Evolutionary conservation across 1,140 invertebrate species (phyloP).

Genomic region (Atta cephalotes): DNA sequence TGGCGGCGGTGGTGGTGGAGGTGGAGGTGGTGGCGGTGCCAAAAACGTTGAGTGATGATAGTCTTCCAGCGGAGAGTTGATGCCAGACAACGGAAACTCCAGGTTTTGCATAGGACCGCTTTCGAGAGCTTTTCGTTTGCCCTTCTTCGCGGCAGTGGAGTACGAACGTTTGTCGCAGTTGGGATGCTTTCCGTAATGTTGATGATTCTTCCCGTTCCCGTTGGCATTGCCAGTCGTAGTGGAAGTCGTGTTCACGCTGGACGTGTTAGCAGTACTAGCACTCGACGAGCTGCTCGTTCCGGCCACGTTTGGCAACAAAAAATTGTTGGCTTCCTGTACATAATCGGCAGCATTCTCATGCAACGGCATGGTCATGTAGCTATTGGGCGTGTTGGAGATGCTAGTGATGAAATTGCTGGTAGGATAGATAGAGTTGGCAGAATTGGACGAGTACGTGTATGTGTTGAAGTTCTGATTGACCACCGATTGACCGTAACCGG

Average conservation of each 20-base stretch:
- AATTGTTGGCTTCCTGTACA: conserved; percentile 81
- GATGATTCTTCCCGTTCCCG: conserved; percentile 79
- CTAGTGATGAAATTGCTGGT: conserved; percentile 84
- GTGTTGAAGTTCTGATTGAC: conserved; percentile 86
- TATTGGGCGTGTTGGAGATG: conserved; percentile 83
- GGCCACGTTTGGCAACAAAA: conserved; percentile 79
- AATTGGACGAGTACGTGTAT: conserved; percentile 84
- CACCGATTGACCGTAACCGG: conserved; percentile 81
- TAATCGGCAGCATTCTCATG: conserved; percentile 84
- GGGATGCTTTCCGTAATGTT: conserved; percentile 75
- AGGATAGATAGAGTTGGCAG: conserved; percentile 82
- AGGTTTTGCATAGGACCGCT: conserved; percentile 80
- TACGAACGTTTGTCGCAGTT: conserved; percentile 79
- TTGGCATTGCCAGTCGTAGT: conserved; percentile 67
- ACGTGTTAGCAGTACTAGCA: conserved; percentile 67
- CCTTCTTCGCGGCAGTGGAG: conserved; percentile 81
- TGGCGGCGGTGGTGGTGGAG: conserved; percentile 61
- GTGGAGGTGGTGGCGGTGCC: conserved; percentile 31
- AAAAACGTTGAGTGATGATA: conserved; percentile 82
- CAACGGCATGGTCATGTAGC: conserved; percentile 84
- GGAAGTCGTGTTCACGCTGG: conserved; percentile 67
- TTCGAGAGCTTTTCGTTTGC: conserved; percentile 79
- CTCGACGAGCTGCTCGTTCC: conserved; percentile 74
- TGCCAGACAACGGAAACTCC: conserved; percentile 81
- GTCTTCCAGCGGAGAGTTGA: conserved; percentile 82